Evolutionary conservation across 2,113 vertebrate species (phyloP).

Genomic region (Corydoras sp.): DNA sequence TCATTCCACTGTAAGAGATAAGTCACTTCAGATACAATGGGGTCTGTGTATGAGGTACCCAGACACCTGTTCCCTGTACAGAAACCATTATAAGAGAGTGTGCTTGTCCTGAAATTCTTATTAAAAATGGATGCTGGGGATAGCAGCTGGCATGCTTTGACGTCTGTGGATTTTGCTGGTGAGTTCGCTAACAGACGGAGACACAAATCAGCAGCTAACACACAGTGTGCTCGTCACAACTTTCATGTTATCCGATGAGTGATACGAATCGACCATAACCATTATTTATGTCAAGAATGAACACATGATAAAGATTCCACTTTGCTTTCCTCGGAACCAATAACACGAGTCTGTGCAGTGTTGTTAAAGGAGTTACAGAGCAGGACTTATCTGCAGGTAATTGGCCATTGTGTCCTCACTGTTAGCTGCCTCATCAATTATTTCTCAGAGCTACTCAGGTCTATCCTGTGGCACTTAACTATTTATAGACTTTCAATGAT

Average conservation of each 20-base stretch:
- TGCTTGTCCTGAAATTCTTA: constrained; percentile 13
- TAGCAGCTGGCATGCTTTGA: constrained; percentile 17
- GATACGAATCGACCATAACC: neutral
- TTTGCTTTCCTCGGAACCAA: constrained; percentile 6
- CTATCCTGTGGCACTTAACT: constrained; percentile 38
- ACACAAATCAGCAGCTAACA: constrained; percentile 4
- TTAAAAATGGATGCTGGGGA: constrained; percentile 5
- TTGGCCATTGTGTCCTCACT: constrained; percentile 41
- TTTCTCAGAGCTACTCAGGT: constrained; percentile 35
- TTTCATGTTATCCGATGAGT: neutral
- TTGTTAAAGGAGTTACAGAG: constrained; percentile 21
- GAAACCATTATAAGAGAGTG: constrained; percentile 1
- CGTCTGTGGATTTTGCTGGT: neutral
- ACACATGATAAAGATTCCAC: neutral
- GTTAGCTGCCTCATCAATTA: constrained; percentile 47
- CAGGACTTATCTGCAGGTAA: constrained; percentile 38
- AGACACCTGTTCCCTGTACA: constrained; percentile 18
- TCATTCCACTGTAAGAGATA: neutral
- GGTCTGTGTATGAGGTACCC: constrained; percentile 8
- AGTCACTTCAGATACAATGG: neutral
- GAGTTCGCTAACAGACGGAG: constrained; percentile 17
- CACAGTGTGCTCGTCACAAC: neutral
- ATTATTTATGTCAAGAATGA: neutral
- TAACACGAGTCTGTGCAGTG: neutral
- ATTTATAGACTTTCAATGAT: constrained; percentile 51